Percentiles rank a stretch among this genome's conserved stretches.
These are phyloP conservation scores for Dioctria rufipes DNA, from an alignment of 2,888 invertebrate genomes.

Conservation along the genomic window DNA sequence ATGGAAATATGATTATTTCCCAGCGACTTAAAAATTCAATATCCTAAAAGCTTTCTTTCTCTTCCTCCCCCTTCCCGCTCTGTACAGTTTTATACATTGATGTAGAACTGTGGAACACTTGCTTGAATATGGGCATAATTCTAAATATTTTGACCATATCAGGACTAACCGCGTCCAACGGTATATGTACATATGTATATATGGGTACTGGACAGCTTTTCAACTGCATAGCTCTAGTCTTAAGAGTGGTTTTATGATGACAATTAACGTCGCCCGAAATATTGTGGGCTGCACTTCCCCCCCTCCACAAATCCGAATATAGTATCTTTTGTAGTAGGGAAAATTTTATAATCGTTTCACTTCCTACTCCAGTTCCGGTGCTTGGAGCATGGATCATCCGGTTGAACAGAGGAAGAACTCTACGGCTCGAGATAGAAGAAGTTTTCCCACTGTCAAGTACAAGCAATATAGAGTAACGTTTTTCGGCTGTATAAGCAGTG, in stretches of 20 bases:
- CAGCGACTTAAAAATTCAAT: slow-evolving; percentile 42
- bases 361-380: slow-evolving; percentile 17
- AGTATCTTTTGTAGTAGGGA: slow-evolving; percentile 20
- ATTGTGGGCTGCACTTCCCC: slow-evolving; percentile 41
- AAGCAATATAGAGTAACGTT: slow-evolving; percentile 1
- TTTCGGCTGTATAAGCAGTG: slow-evolving; percentile 21
- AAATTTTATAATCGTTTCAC: slow-evolving; percentile 48
- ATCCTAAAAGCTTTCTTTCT: slow-evolving; percentile 38
- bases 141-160: slow-evolving; percentile 42
- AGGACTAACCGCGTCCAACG: not conserved
- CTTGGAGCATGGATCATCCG: slow-evolving; percentile 44
- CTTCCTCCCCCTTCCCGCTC: not conserved
- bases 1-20: slow-evolving; percentile 43
- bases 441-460: slow-evolving; percentile 33
- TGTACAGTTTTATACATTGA: too few species aligned
- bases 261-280: slow-evolving; percentile 48
- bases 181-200: too few species aligned
- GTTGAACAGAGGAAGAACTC: slow-evolving; percentile 2
- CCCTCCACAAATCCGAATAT: not conserved
- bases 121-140: slow-evolving; percentile 4
- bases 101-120: not conserved
- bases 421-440: slow-evolving; percentile 1
- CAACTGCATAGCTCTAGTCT: not conserved
- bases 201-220: not conserved
- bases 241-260: slow-evolving; percentile 37